These are phyloP conservation scores for Sander vitreus DNA, from an alignment of 2,113 vertebrate species.

Conservation along the genomic window DNA sequence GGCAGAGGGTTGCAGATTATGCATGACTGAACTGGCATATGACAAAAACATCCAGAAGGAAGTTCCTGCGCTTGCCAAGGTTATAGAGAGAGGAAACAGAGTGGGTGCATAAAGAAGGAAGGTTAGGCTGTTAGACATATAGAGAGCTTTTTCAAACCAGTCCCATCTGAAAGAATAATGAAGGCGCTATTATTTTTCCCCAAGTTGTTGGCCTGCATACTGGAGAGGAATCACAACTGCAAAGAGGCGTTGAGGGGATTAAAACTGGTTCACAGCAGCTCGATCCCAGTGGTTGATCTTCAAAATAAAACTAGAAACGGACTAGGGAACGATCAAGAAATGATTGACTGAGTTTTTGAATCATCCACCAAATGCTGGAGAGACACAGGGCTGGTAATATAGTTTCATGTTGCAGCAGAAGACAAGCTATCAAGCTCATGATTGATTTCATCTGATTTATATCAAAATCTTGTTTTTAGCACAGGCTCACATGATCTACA, in stretches of 20 bases:
- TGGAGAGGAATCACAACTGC: slow-evolving; percentile 30
- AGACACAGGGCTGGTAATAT: slow-evolving; percentile 22
- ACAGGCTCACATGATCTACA: neutral
- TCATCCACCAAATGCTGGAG: slow-evolving; percentile 51
- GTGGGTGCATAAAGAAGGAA: slow-evolving; percentile 33
- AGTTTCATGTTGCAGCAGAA: slow-evolving; percentile 40
- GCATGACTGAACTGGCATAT: slow-evolving; percentile 33
- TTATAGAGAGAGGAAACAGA: slow-evolving; percentile 41
- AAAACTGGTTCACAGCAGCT: slow-evolving; percentile 15
- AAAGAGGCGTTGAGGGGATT: neutral
- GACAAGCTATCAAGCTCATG: neutral
- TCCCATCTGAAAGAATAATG: slow-evolving; percentile 64
- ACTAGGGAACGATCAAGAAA: slow-evolving; percentile 34
- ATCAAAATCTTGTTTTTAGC: neutral
- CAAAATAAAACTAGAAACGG: slow-evolving; percentile 11
- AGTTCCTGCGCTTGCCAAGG: slow-evolving; percentile 18
- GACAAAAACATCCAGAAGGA: slow-evolving; percentile 46
- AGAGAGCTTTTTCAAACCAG: slow-evolving; percentile 42
- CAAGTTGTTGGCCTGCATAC: slow-evolving; percentile 26
- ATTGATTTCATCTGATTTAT: slow-evolving; percentile 11
- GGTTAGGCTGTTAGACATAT: slow-evolving; percentile 58
- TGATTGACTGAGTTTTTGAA: slow-evolving; percentile 39
- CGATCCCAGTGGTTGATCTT: neutral
- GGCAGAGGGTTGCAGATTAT: neutral
- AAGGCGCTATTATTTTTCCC: slow-evolving; percentile 48